Conservation (phyloP, 1,140 invertebrate species). For the Pararge aegeria region DNA sequence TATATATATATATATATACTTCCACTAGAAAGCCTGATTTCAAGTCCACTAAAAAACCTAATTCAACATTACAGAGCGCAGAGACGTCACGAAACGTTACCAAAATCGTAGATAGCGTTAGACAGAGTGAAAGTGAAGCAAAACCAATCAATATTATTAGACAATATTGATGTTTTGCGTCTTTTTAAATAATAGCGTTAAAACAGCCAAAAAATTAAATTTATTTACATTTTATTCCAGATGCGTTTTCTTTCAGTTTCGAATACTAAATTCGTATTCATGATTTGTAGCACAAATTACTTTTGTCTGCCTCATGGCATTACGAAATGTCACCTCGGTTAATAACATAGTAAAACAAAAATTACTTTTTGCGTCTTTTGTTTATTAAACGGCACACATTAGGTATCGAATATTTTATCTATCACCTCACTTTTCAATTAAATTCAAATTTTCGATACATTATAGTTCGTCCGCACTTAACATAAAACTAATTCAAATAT, state of each 20-base stretch:
- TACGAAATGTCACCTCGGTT: slow-evolving; percentile 42
- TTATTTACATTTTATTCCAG: slow-evolving; percentile 59
- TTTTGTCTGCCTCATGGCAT: slow-evolving; percentile 46
- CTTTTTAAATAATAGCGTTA: slow-evolving; percentile 20
- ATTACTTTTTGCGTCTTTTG: slow-evolving; percentile 1
- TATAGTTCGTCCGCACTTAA: background rate
- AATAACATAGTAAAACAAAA: slow-evolving; percentile 37
- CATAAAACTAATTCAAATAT: background rate
- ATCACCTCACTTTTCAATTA: background rate
- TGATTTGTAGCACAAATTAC: slow-evolving; percentile 51
- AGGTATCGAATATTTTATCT: background rate
- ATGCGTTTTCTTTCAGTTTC: slow-evolving; percentile 55
- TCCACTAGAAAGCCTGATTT: slow-evolving; percentile 54
- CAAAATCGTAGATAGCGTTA: slow-evolving; percentile 46
- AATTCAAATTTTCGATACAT: background rate
- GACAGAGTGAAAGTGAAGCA: slow-evolving; percentile 65
- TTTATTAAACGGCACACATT: slow-evolving; percentile 7
- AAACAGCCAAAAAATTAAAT: slow-evolving; percentile 23
- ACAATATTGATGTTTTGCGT: slow-evolving; percentile 34
- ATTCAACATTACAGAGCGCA: slow-evolving; percentile 40
- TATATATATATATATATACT: too few species aligned
- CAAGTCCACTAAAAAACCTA: slow-evolving; percentile 38
- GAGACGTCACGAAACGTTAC: slow-evolving; percentile 58
- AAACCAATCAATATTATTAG: slow-evolving; percentile 55
- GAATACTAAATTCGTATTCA: slow-evolving; percentile 55